Evolutionary conservation across 2,888 invertebrate species (phyloP), one percentile per base, ranked within the genome.

Genomic region (Steinernema carpocapsae): DNA sequence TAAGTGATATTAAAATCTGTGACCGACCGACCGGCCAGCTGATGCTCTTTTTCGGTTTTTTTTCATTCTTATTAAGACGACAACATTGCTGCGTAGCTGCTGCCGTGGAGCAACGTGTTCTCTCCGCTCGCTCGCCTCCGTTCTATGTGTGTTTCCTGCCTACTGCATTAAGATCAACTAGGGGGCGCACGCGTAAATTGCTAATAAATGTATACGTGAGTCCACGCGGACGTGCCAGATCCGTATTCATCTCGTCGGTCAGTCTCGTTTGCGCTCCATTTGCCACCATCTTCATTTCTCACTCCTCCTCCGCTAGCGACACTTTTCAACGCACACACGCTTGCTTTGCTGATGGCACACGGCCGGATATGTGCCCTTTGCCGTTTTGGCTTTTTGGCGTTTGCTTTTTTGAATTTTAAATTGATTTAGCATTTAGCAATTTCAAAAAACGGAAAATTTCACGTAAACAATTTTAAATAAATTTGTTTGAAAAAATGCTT

Each of bases 251-350:
- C 24, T 56, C 56, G 56, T 56, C 26, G 22, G 24, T 56, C 26
- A 6, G 56, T 56, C 56, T 22, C 56, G 56, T 26, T 56, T 26
- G 56, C 56, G 56, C 56, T 56, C 56, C 56, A 56, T 56, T 56
- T 56, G 56, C 56, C 56, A 56, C 56, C 56, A 56, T 56, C 56
- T 56, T 56, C 56, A 10, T 56, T 56, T 56, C 56, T 26, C 56
- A 56, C 56, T 56, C 56, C 56, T 56, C 26, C 56, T 24, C 56
- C 56, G 56, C 56, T n/a, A n/a, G n/a, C n/a, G n/a, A n/a, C 56
- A 56, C 56, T 56, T 43, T 14, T 43, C 43, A 43, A 43, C 43
- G 43, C 14, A n/a, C 43, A 14, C 43, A 43, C 43, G 43, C 43
- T 43, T 56, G 56, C 56, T 51, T 51, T 51, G n/a, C 51, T 19